These are phyloP conservation scores for Ennomos quercinarius DNA, from an alignment of 2,888 invertebrate species.

Conservation along the genomic window DNA sequence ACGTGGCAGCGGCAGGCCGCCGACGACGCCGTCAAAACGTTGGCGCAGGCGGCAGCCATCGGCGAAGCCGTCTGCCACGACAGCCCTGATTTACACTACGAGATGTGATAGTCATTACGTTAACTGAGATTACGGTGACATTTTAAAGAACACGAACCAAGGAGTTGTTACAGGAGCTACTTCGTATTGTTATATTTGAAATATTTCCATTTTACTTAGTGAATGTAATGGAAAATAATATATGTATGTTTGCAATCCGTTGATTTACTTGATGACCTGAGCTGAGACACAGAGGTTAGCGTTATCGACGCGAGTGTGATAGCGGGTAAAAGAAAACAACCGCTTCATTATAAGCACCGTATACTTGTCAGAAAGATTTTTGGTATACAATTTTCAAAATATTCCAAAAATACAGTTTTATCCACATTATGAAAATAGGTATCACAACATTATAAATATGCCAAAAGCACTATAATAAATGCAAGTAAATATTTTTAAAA, in stretches of 20 bases:
- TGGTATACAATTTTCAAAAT: conserved; percentile 72
- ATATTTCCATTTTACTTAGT: conserved; percentile 18
- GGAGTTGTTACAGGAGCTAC: conserved; percentile 10
- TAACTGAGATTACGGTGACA: conserved; percentile 27
- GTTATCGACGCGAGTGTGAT: conserved; percentile 21
- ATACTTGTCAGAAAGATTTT: conserved; percentile 80
- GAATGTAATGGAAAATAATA: conserved; percentile 20
- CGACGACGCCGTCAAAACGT: conserved; percentile 50
- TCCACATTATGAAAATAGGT: conserved; percentile 75
- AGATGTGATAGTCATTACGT: conserved; percentile 46
- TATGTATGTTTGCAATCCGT: conserved; percentile 26
- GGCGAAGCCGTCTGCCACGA: conserved; percentile 66
- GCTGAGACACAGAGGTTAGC: conserved; percentile 20
- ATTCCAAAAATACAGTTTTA: conserved; percentile 78
- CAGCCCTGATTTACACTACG: conserved; percentile 63
- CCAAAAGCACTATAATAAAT: conserved; percentile 79
- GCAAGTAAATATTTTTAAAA: conserved; percentile 76
- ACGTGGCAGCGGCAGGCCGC: conserved; percentile 70
- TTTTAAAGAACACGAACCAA: conserved; percentile 5
- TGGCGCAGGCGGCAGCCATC: conserved; percentile 59
- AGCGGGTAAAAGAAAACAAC: conserved; percentile 47
- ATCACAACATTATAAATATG: conserved; percentile 79
- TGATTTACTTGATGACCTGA: conserved; percentile 26
- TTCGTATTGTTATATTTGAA: conserved; percentile 13
- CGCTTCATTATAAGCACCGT: conserved; percentile 68